Evolutionary conservation across 2,113 vertebrate genomes (phyloP), one percentile per base, ranked within the genome.

Genomic region (Balaenoptera acutorostrata): DNA sequence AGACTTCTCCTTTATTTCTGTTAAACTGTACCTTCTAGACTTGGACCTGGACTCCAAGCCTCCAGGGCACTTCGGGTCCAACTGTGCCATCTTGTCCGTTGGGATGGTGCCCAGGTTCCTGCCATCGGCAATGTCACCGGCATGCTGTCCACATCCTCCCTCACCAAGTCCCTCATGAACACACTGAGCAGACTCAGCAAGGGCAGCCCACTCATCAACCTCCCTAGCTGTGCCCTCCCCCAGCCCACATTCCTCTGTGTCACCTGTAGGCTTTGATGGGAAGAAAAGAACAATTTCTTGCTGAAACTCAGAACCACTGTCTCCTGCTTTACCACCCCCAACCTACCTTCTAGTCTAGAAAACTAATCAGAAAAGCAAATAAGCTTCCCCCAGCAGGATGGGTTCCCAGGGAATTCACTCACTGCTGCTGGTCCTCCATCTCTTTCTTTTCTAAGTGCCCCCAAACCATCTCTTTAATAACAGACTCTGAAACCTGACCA

Each of bases 301-400:
- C 90, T 89, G 78, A 89, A 96, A 82, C 8, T 11, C 90, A 95
- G 75, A 91, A 74, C 27, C 46, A 2, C 44, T 33, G 8, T 66
- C 66, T 90, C 88, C 84, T 55, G 66, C 68, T 86, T 23, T 63
- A 92, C 78, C 59, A 55, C 29, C 41, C 25, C 6, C 39, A 25
- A 31, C 61, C 15, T 27, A 86, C 71, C 89, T 94, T 92, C 44
- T 83, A 89, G 31, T 71, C 84, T 90, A 66, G 64, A 93, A 95
- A n/a, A 95, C 59, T 52, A 75, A 90, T 55, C 25, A 17, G 91
- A 75, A 93, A 87, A 93, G 85, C 71, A 64, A 61, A 71, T 63
- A 39, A 44, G 31, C 83, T 89, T 72, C 29, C 87, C 85, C 49
- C 41, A 72, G 80, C 46, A 44, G 49, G 36, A 25, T 46, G 69